These are phyloP conservation scores for Psammodynastes pulverulentus DNA, from an alignment of 2,113 vertebrate genomes.

Conservation along the genomic window DNA sequence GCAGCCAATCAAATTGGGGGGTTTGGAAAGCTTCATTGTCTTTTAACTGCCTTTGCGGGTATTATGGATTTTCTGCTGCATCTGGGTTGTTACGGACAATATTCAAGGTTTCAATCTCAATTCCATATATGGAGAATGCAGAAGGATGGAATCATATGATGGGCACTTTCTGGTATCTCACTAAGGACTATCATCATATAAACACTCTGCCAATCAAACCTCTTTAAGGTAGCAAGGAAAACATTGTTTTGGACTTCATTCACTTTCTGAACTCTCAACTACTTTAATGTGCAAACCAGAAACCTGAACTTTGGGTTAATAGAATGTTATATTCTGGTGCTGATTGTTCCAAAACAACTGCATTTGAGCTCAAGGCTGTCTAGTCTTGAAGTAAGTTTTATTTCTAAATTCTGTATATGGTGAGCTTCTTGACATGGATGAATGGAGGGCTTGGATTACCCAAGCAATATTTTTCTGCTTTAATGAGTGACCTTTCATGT, in stretches of 20 bases:
- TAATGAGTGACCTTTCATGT: background rate
- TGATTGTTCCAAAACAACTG: background rate
- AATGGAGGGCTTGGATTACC: background rate
- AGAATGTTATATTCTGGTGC: background rate
- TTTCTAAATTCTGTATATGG: background rate
- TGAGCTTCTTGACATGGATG: background rate
- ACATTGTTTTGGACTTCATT: background rate
- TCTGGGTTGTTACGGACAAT: background rate
- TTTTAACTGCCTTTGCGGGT: background rate
- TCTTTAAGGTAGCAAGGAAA: background rate
- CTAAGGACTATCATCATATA: background rate
- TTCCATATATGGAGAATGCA: background rate
- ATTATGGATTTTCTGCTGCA: background rate
- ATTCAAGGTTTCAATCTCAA: background rate
- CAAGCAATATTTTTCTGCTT: background rate
- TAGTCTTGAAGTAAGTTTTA: background rate
- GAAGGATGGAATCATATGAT: background rate
- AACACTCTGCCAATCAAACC: background rate
- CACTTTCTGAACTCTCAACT: background rate
- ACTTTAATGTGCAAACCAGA: background rate
- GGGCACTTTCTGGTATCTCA: background rate
- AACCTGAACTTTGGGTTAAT: background rate
- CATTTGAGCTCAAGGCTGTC: background rate
- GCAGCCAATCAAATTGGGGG: background rate
- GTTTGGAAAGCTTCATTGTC: background rate